Conservation (phyloP, 1,140 invertebrate species). For the Anastrepha ludens region DNA sequence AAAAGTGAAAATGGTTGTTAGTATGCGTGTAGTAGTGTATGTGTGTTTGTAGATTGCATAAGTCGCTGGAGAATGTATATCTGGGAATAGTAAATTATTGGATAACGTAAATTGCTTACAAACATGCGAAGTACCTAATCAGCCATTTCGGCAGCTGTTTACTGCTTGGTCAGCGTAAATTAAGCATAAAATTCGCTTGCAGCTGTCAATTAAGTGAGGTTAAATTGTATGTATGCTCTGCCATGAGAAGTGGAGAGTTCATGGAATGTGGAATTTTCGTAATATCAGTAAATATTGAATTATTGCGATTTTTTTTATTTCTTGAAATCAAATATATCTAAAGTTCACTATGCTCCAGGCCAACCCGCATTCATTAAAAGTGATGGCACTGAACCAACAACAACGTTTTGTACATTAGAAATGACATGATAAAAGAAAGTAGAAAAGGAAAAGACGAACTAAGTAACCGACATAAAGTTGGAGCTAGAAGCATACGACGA, state of each 20-base stretch:
- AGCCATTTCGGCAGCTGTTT: conserved; percentile 49
- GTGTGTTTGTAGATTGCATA: background rate
- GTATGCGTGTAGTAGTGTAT: conserved; percentile 58
- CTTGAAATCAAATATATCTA: too few relatives aligned
- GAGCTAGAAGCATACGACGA: too few relatives aligned
- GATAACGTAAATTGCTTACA: background rate
- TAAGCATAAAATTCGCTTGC: conserved; percentile 27
- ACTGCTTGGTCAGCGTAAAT: conserved; percentile 45
- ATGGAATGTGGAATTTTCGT: background rate
- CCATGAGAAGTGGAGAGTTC: background rate
- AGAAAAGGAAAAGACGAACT: too few relatives aligned
- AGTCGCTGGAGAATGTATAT: background rate
- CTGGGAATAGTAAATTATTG: background rate
- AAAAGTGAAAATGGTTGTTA: background rate
- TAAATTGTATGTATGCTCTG: conserved; percentile 28
- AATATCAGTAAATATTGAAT: background rate
- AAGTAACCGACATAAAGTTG: too few relatives aligned
- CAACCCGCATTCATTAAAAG: too few relatives aligned
- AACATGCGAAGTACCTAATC: background rate
- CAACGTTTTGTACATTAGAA: too few relatives aligned
- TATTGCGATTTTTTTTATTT: background rate
- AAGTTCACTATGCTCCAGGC: too few relatives aligned
- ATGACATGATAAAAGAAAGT: too few relatives aligned
- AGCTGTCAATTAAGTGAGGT: conserved; percentile 29
- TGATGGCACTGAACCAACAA: too few relatives aligned